A percentile compares a stretch with the other conserved stretches of the same genome.
Conservation (phyloP, 2,888 invertebrate genomes). For the Ethmia dodecea region DNA sequence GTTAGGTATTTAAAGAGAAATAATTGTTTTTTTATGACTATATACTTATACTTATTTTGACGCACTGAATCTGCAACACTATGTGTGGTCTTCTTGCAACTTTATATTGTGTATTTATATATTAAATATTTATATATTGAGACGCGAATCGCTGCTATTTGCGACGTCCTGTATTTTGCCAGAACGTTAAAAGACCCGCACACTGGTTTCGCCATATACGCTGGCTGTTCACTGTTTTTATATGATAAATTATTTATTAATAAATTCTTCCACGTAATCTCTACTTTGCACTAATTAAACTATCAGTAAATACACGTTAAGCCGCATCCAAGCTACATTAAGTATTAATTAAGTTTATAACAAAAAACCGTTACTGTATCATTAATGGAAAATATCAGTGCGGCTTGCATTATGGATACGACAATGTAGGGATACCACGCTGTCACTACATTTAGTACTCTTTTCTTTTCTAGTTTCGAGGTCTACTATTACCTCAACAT, state of each 20-base stretch:
- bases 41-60: too few species aligned
- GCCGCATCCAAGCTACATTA: slow-evolving; percentile 50
- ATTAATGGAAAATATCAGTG: slow-evolving; percentile 49
- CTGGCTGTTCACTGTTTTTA: slow-evolving; percentile 5
- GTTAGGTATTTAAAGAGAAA: too few species aligned
- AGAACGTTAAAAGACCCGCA: too few species aligned
- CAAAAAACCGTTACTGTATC: slow-evolving; percentile 52
- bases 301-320: slow-evolving; percentile 47
- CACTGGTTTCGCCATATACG: neutral
- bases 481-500: too few species aligned
- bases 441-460: neutral
- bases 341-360: slow-evolving; percentile 61
- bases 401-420: slow-evolving; percentile 47
- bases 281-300: slow-evolving; percentile 37
- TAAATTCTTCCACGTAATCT: slow-evolving; percentile 18
- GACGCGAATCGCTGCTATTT: too few species aligned
- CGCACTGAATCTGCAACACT: too few species aligned
- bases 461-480: too few species aligned
- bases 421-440: slow-evolving; percentile 23
- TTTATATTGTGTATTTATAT: too few species aligned
- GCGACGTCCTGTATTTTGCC: too few species aligned
- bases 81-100: too few species aligned
- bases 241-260: slow-evolving; percentile 30
- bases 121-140: too few species aligned
- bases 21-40: too few species aligned